phyloP scores from a whole-genome alignment of 2,797 vertebrate species.

The Glossophaga mutica region DNA sequence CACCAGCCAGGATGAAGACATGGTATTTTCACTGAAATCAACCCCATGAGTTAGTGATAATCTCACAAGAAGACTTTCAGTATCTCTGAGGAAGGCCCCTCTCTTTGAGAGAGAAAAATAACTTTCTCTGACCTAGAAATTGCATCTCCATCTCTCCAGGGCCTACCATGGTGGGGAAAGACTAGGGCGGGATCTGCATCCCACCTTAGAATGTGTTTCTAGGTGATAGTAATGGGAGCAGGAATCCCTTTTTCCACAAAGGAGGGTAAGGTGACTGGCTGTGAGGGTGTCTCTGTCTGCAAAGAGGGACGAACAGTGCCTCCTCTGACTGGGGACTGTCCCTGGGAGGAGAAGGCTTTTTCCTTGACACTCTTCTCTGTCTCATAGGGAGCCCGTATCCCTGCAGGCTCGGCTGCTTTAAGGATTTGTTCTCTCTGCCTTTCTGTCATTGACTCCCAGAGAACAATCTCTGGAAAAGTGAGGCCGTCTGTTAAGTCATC shows the following conservation, averaged over 20 bases:
- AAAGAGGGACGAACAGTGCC: neutral
- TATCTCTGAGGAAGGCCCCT: constrained; percentile 31
- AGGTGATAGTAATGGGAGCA: neutral
- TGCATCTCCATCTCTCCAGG: neutral
- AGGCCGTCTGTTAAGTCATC: neutral
- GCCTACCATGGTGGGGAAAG: neutral
- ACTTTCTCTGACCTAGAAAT: constrained; percentile 20
- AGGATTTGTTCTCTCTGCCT: constrained; percentile 28
- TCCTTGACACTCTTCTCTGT: neutral
- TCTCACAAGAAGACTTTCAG: constrained; percentile 27
- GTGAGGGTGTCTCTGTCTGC: neutral
- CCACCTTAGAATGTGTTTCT: neutral
- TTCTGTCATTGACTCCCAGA: constrained; percentile 9
- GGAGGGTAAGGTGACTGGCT: neutral
- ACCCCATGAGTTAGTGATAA: neutral
- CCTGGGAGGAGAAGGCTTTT: neutral
- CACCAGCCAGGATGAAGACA: neutral
- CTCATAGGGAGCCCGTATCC: neutral
- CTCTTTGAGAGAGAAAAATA: constrained; percentile 9
- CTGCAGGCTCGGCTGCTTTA: neutral
- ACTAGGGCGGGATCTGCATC: neutral
- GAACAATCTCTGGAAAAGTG: constrained; percentile 29
- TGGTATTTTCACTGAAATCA: neutral
- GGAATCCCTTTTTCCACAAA: neutral
- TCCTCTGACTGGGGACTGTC: neutral